A percentile compares a stretch with the other conserved stretches of the same genome.
Conservation (phyloP, 1,140 invertebrate genomes). For the Drosophila kikkawai region DNA sequence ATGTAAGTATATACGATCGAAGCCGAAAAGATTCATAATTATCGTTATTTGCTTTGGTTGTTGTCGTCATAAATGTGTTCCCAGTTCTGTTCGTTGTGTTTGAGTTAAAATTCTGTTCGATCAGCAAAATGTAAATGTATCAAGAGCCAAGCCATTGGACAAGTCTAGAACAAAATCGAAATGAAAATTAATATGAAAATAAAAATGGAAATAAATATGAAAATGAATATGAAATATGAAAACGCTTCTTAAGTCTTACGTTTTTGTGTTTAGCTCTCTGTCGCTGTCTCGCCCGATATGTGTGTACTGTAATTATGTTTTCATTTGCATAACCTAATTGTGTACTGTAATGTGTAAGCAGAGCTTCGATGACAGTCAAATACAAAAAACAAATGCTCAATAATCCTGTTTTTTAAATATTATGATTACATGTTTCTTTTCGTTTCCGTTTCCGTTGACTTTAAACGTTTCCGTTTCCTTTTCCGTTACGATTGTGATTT, state of each 20-base stretch:
- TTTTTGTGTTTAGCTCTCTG: constrained; percentile 63
- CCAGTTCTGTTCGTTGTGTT: constrained; percentile 78
- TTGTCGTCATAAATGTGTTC: constrained; percentile 81
- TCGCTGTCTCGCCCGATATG: constrained; percentile 65
- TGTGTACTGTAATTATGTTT: constrained; percentile 64
- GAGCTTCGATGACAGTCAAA: constrained; percentile 82
- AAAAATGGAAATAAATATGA: background rate
- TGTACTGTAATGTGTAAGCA: constrained; percentile 83
- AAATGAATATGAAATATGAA: constrained; percentile 14
- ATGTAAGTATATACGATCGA: constrained; percentile 73
- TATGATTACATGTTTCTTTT: constrained; percentile 7
- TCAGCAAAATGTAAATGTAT: constrained; percentile 42
- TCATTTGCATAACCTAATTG: constrained; percentile 66
- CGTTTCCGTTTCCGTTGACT: constrained; percentile 1
- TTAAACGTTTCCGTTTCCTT: constrained; percentile 5
- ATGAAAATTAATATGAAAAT: background rate
- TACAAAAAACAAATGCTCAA: constrained; percentile 68
- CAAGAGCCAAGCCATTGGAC: constrained; percentile 37
- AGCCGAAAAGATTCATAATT: constrained; percentile 64
- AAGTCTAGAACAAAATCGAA: background rate
- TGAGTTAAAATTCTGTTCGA: constrained; percentile 67
- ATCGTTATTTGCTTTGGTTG: constrained; percentile 82
- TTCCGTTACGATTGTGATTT: constrained; percentile 16
- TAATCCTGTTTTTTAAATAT: constrained; percentile 44
- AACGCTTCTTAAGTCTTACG: constrained; percentile 38